Evolutionary conservation across 2,113 vertebrate genomes (phyloP), one percentile per base, ranked within the genome.

Genomic region (Psilopsiagon aymara): DNA sequence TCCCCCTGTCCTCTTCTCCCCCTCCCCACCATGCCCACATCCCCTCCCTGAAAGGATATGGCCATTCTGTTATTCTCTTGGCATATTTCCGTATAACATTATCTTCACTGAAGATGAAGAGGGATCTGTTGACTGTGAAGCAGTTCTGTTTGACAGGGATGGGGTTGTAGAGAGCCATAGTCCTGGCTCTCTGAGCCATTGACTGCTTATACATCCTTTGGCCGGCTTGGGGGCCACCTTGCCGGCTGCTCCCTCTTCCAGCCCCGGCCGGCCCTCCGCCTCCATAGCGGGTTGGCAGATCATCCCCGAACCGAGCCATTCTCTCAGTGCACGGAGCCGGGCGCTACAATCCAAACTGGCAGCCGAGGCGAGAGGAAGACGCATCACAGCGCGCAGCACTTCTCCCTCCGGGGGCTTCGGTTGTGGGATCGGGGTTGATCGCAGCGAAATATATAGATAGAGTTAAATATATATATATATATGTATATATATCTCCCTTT

Each of bases 11-110:
- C 80, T 64, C 81, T 29, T 28, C 82, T 67, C 47, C 73, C 44
- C 81, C 69, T 35, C 86, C 83, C 94, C 88, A 33, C 57, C 33
- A 0, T 91, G 67, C 89, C 89, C 95, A 84, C 96, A 77, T 68
- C 57, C 33, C 73, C 88, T 84, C 82, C 77, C 91, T 3, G 44
- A 92, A 98, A 99, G 99, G 99, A 99, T 99, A 99, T 99, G 99
- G 99, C 99, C 99, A 99, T 97, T 99, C 99, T 25, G 99, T 99
- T 97, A 99, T 99, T 96, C 99, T 97, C 98, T 99, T 99, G 95
- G 99, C 99, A 52, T 99, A 99, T 98, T 99, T 98, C 97, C 99
- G 99, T 95, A 99, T 99, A 98, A 99, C 97, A 91, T 99, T 99
- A 97, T 99, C 99, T 98, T 99, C 99, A 95, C 99, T 99, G 98